phyloP scores from a whole-genome alignment of 2,113 vertebrate species.

The Octodon degus region DNA sequence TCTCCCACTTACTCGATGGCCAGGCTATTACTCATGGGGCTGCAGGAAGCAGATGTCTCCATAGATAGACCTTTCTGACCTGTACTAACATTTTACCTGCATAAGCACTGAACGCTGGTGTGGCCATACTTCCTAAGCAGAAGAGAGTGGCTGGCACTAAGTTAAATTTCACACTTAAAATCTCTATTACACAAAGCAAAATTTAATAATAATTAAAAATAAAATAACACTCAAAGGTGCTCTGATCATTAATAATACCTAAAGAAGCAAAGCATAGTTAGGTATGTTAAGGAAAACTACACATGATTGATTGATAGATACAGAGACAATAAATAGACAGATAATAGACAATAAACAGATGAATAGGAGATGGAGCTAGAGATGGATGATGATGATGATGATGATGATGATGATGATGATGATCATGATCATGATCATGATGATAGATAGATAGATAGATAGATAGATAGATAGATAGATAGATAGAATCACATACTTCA shows the following conservation, averaged over 20 bases:
- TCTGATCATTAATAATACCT: not conserved
- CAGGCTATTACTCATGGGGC: conserved; percentile 63
- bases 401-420: too few species aligned
- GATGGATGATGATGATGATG: too few species aligned
- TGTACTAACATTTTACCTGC: conserved; percentile 63
- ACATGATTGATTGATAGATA: not conserved
- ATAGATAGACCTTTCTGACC: conserved; percentile 60
- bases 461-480: not conserved
- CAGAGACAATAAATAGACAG: not conserved
- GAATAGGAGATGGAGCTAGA: not conserved
- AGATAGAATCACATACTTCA: not conserved
- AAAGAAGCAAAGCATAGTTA: not conserved
- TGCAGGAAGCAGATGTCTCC: conserved; percentile 69
- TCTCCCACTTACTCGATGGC: conserved; percentile 61
- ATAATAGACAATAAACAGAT: not conserved
- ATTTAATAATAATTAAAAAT: not conserved
- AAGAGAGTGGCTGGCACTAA: not conserved
- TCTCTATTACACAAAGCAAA: not conserved
- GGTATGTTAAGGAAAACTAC: not conserved
- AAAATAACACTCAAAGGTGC: not conserved
- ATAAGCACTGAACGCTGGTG: conserved; percentile 32
- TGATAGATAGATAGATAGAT: accelerated
- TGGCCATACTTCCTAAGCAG: not conserved
- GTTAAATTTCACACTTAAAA: not conserved
- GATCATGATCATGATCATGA: too few species aligned